Evolutionary conservation across 2,888 invertebrate species (phyloP), one percentile per base, ranked within the genome.

Genomic region (Thecocarcelia acutangulata): DNA sequence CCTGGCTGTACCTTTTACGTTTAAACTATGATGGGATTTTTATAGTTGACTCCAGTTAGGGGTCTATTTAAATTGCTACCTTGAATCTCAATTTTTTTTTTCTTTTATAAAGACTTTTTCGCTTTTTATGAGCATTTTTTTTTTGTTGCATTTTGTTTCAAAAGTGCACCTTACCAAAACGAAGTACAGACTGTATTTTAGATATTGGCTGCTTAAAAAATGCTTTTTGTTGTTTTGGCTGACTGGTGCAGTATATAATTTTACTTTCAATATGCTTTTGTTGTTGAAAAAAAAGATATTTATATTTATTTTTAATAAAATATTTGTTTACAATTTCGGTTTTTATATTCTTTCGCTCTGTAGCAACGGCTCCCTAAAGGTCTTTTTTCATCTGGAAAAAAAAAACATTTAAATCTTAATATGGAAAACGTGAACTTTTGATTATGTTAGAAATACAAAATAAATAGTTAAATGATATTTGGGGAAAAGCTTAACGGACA

Each of bases 31-130:
- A 70, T 82, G 74, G 74, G 72, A 78, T 72, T 78, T 64, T 73
- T 78, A 59, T 68, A 66, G 59, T 73, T 73, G 72, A 82, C 82
- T 82, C 74, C 82, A 70, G 82, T 78, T 78, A 82, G 82, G 74
- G 82, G 82, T 78, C 82, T 50, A 82, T 82, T 78, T 75, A 75
- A 82, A 82, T 82, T 78, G 82, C 82, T 82, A 82, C 82, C 82
- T 82, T 82, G 78, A 82, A 75, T 75, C 82, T 78, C 69, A 75
- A 64, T 78, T 78, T 82, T 69, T 33, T n/a, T n/a, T n/a, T n/a
- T n/a, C n/a, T n/a, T n/a, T 63, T 56, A 13, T 19, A 24, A 50
- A 21, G 40, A 42, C 52, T 75, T 48, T 15, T 78, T 19, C 4
- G 42, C 19, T 58, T 63, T 64, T 46, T 56, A 40, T 44, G 46